A percentile compares a stretch with the other conserved stretches of the same genome.
Evolutionary conservation across 2,797 vertebrate genomes (phyloP).

Genomic region (Botia kubotai): DNA sequence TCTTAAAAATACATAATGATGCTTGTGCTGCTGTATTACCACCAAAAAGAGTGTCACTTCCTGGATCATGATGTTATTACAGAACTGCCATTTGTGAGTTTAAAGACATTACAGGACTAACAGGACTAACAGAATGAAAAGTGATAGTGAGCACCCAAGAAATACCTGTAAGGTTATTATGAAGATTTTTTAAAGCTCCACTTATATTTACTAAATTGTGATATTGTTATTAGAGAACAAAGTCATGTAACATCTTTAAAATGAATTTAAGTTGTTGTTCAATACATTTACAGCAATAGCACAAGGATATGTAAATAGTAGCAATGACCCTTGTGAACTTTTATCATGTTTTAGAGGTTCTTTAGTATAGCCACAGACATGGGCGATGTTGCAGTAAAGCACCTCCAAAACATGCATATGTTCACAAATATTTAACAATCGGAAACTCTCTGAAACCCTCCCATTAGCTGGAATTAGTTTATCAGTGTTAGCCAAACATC

Average conservation of each 20-base stretch:
- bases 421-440: neutral
- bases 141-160: neutral
- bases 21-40: too few relatives aligned
- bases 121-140: neutral
- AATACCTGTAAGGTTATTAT: too few relatives aligned
- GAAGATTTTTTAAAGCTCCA: too few relatives aligned
- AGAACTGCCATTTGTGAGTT: neutral
- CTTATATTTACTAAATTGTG: too few relatives aligned
- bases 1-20: too few relatives aligned
- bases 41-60: neutral
- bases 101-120: neutral
- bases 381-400: neutral
- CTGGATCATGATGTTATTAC: neutral
- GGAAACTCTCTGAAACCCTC: neutral
- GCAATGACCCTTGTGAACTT: too few relatives aligned
- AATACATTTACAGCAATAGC: neutral
- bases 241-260: neutral
- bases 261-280: neutral
- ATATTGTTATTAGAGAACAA: too few relatives aligned
- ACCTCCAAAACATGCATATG: constrained; percentile 2
- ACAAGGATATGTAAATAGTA: neutral
- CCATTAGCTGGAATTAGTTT: neutral
- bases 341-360: neutral
- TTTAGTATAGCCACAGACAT: too few relatives aligned
- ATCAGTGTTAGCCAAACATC: constrained; percentile 15